phyloP scores from a whole-genome alignment of 92 coral and sea anemone genomes.

The Phymanthus crucifer region DNA sequence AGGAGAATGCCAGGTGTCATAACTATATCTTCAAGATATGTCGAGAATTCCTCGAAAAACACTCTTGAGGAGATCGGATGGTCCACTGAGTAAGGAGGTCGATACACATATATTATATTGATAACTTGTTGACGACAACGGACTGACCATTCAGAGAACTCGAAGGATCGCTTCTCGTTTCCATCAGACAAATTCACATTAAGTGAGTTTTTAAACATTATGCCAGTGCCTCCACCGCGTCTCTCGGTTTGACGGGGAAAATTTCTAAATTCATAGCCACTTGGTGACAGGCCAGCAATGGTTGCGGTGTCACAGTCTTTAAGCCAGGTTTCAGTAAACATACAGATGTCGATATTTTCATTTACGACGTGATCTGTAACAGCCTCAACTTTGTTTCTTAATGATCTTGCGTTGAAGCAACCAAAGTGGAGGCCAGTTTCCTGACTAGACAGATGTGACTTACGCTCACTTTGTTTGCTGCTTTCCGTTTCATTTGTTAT shows the following conservation, averaged over 20 bases:
- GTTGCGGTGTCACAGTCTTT: conserved; percentile 22
- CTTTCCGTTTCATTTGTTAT: neutral
- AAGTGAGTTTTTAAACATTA: conserved; percentile 23
- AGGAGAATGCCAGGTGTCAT: conserved; percentile 15
- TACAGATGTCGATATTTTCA: conserved; percentile 10
- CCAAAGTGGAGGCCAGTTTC: conserved; percentile 8
- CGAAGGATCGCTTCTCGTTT: conserved; percentile 23
- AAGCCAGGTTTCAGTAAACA: conserved; percentile 19
- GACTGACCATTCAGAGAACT: conserved; percentile 16
- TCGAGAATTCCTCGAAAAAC: conserved; percentile 19
- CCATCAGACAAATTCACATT: conserved; percentile 34
- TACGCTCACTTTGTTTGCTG: neutral
- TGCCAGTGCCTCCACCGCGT: conserved; percentile 1
- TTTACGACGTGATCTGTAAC: neutral
- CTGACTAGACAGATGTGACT: neutral
- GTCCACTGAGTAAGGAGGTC: neutral
- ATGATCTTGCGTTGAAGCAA: neutral
- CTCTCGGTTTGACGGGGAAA: too few relatives aligned
- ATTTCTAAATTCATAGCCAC: too few relatives aligned
- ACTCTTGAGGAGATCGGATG: conserved; percentile 8
- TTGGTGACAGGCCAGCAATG: conserved; percentile 18
- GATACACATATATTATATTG: conserved; percentile 4
- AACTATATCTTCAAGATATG: conserved; percentile 10
- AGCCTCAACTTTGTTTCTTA: neutral
- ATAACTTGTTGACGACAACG: neutral